Conservation (phyloP, 1,140 invertebrate genomes). For the Globodera ellingtonae region DNA sequence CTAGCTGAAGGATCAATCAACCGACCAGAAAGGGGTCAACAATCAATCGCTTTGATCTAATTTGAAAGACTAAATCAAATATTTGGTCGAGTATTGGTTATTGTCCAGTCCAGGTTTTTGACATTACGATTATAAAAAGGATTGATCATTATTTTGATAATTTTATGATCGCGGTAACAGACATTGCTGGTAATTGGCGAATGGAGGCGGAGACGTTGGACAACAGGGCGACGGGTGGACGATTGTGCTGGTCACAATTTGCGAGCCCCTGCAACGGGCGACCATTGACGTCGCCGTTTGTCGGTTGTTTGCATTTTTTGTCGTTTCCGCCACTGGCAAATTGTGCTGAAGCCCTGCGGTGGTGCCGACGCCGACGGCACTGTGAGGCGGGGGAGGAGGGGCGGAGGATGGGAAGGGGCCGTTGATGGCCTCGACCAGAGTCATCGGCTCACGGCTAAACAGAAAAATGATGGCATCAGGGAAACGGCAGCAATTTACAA, state of each 20-base stretch:
- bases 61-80: no score
- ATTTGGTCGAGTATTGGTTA: no score
- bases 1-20: no score
- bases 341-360: slow-evolving; percentile 15
- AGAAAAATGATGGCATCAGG: neutral
- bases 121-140: no score
- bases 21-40: no score
- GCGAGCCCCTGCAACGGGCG: slow-evolving; percentile 12
- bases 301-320: neutral
- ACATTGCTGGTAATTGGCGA: neutral
- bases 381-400: neutral
- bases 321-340: slow-evolving; percentile 9
- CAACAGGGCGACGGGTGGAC: neutral
- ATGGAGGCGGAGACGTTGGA: neutral
- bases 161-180: neutral
- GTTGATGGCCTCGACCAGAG: slow-evolving; percentile 96
- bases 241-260: slow-evolving; percentile 1
- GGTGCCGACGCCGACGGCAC: neutral
- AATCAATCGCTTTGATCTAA: no score
- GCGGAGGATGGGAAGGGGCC: slow-evolving; percentile 71
- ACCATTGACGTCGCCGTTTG: neutral
- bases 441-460: slow-evolving; percentile 87
- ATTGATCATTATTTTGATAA: no score
- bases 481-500: no score
- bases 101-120: no score